These are phyloP conservation scores for Catagonus wagneri DNA, from an alignment of 2,113 vertebrate genomes.

Conservation along the genomic window DNA sequence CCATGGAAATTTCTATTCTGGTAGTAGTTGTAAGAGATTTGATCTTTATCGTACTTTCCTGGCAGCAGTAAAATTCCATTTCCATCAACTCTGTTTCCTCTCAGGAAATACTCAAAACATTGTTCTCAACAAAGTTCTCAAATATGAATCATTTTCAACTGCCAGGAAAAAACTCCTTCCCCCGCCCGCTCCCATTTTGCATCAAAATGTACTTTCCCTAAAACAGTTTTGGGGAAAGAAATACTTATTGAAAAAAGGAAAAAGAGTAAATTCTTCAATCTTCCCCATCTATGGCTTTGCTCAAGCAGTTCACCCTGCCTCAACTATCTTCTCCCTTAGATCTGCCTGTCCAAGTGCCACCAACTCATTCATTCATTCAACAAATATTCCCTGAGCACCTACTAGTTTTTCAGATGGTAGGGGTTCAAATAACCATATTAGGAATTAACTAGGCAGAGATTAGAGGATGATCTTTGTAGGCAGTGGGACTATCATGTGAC, in stretches of 20 bases:
- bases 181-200: background rate
- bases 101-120: slow-evolving; percentile 69
- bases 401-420: background rate
- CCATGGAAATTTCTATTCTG: slow-evolving; percentile 75
- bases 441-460: background rate
- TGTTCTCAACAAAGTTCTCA: slow-evolving; percentile 64
- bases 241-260: background rate
- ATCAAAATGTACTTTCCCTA: slow-evolving; percentile 66
- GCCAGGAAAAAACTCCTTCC: slow-evolving; percentile 59
- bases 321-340: background rate
- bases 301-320: slow-evolving; percentile 50
- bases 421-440: background rate
- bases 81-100: slow-evolving; percentile 66
- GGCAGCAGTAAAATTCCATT: slow-evolving; percentile 71
- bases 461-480: background rate
- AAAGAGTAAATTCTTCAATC: background rate
- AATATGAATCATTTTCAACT: slow-evolving; percentile 75
- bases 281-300: background rate
- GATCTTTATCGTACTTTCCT: slow-evolving; percentile 54
- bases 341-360: background rate
- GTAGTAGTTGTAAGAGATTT: slow-evolving; percentile 52
- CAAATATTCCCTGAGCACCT: slow-evolving; percentile 34
- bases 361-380: background rate
- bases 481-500: background rate
- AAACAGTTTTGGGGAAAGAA: slow-evolving; percentile 34